phyloP scores from a whole-genome alignment of 2,797 vertebrate genomes.

The Psittacula derbiana region DNA sequence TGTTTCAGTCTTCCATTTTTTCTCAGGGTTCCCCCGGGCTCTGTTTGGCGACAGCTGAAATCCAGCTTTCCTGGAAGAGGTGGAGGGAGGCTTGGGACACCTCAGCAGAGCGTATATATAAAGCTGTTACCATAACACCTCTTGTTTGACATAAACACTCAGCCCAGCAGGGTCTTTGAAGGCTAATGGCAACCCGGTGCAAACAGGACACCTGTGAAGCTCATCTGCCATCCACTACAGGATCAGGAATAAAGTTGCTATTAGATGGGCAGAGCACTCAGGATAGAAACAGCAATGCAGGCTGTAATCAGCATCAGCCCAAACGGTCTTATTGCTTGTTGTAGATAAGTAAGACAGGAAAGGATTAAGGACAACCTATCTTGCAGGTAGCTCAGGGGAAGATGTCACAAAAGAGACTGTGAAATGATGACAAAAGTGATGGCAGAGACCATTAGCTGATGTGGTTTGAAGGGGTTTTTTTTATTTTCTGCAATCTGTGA shows the following conservation, averaged over 20 bases:
- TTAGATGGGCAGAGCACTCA: accelerated
- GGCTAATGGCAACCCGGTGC: background rate
- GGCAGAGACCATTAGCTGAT: background rate
- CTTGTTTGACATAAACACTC: background rate
- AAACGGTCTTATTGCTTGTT: background rate
- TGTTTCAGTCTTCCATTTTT: background rate
- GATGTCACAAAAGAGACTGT: background rate
- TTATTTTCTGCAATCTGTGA: background rate
- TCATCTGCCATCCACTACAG: background rate
- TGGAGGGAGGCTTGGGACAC: background rate
- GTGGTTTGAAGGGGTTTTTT: background rate
- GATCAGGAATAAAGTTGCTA: background rate
- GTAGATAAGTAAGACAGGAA: background rate
- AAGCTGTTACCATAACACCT: background rate
- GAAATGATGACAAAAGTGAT: background rate
- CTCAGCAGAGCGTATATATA: background rate
- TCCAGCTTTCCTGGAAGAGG: background rate
- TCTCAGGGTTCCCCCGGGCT: background rate
- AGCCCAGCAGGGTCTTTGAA: background rate
- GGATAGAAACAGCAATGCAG: background rate
- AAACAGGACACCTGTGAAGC: background rate
- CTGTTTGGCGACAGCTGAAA: background rate
- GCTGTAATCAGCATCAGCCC: background rate
- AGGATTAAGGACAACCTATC: background rate
- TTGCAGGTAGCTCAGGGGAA: background rate